phyloP scores from a whole-genome alignment of 2,113 vertebrate genomes.

The Paralichthys olivaceus region DNA sequence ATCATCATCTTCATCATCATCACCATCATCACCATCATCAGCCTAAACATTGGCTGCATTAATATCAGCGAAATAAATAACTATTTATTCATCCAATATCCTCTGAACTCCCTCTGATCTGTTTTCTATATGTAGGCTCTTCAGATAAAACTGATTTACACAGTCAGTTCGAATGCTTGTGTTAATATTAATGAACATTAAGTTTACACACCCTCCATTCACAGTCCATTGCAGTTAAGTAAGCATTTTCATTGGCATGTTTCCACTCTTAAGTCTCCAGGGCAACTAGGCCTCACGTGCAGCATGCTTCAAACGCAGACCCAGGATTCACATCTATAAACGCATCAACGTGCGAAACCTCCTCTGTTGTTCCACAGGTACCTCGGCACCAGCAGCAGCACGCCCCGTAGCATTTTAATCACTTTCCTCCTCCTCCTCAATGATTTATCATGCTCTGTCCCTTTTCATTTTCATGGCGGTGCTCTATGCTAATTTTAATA shows the following conservation, averaged over 20 bases:
- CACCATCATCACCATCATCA: no score
- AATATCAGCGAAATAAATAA: background rate
- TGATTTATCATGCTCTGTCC: slow-evolving; percentile 57
- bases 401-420: slow-evolving; percentile 51
- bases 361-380: slow-evolving; percentile 9
- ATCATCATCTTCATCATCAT: no score
- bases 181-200: slow-evolving; percentile 62
- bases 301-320: background rate
- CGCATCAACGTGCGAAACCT: slow-evolving; percentile 13
- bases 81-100: background rate
- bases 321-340: background rate
- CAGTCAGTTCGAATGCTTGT: slow-evolving; percentile 3
- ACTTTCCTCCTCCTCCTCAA: slow-evolving; percentile 40
- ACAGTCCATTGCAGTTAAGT: slow-evolving; percentile 9
- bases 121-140: slow-evolving; percentile 9
- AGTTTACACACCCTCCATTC: slow-evolving; percentile 11
- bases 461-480: slow-evolving; percentile 31
- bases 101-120: slow-evolving; percentile 17
- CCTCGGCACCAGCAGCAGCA: background rate
- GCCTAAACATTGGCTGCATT: background rate
- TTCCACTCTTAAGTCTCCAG: slow-evolving; percentile 27
- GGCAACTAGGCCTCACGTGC: slow-evolving; percentile 27
- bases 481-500: slow-evolving; percentile 43
- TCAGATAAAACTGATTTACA: slow-evolving; percentile 2
- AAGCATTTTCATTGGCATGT: slow-evolving; percentile 4